Base-by-base conservation (phyloP, 2,888 invertebrate species). In the Yponomeuta cagnagella region DNA sequence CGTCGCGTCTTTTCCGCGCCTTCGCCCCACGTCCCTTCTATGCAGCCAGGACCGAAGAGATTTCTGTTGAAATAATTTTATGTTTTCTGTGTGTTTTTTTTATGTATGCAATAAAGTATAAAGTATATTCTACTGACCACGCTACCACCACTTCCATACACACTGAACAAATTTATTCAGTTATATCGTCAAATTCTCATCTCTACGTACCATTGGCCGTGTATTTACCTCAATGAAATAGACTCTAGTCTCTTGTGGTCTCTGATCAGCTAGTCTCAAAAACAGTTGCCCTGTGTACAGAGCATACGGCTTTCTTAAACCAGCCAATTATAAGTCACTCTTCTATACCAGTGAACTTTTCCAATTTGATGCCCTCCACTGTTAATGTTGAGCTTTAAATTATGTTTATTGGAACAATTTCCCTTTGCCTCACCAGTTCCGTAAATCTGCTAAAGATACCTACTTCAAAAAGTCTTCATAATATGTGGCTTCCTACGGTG, bases 321-420 rank as follows among this genome's bases (percentile, higher is more conserved):
- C 79, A 77, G 77, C 81, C 85, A 83, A 86, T 86, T 84, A 87
- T 78, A 78, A 85, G 4, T 1, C 68, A 82, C 79, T 79, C 80
- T 84, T 87, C 83, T 81, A 83, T 83, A 80, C 77, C 70, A 70
- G 68, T 64, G 33, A 72, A 71, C 71, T 52, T 72, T 72, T 71
- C 48, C 37, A 71, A 30, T 33, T 33, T 68, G 33, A 70, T 68
- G 23, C 67, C 30, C 33, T 58, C 23, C 48, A 23, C 64, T 31
- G 67, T 70, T 71, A 75, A 75, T 77, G 77, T 33, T 68, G 48
- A 52, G 9, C 52, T 31, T 48, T 4, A 68, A 48, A 52, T 68
- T 31, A 68, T 68, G 52, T 48, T 58, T 30, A 68, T 68, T 68
- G 68, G 68, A 68, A 4, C 15, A 58, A 58, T 58, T 58, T 58